Percentiles rank a stretch among this genome's conserved stretches.
These are phyloP conservation scores for Gila orcuttii DNA, from an alignment of 2,113 vertebrate species.

Conservation along the genomic window DNA sequence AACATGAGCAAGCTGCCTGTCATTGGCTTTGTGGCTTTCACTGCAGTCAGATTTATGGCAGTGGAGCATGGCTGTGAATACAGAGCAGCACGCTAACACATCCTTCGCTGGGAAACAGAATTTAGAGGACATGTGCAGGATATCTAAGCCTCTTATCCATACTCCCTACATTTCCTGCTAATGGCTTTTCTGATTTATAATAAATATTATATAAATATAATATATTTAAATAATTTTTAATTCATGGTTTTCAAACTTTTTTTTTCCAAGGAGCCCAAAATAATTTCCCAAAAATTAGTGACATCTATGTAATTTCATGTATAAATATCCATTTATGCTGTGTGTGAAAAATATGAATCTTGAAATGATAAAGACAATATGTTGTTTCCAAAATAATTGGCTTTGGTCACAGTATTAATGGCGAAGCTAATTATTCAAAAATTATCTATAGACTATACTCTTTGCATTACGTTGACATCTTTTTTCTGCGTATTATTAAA, in stretches of 20 bases:
- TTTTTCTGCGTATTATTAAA: neutral
- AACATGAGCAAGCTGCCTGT: slow-evolving; percentile 46
- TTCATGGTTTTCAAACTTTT: neutral
- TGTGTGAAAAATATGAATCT: neutral
- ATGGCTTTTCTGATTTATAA: neutral
- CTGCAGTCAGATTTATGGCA: slow-evolving; percentile 49
- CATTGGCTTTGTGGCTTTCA: slow-evolving; percentile 27
- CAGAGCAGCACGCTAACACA: slow-evolving; percentile 13
- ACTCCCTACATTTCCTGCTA: neutral
- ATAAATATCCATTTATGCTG: neutral
- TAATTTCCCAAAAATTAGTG: neutral
- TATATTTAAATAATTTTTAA: neutral
- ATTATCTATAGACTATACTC: neutral
- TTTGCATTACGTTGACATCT: neutral
- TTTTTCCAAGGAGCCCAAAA: neutral
- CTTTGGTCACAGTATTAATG: neutral
- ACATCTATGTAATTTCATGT: neutral
- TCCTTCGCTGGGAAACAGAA: neutral
- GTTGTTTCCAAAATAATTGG: neutral
- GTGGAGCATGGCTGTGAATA: slow-evolving; percentile 34
- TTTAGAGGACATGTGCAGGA: neutral
- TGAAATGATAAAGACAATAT: neutral
- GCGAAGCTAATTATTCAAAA: neutral
- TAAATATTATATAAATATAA: neutral
- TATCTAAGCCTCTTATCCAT: neutral